Percentiles rank a stretch among this genome's conserved stretches.
Evolutionary conservation across 2,888 invertebrate genomes (phyloP).

Genomic region (Pantelozetes paolii): DNA sequence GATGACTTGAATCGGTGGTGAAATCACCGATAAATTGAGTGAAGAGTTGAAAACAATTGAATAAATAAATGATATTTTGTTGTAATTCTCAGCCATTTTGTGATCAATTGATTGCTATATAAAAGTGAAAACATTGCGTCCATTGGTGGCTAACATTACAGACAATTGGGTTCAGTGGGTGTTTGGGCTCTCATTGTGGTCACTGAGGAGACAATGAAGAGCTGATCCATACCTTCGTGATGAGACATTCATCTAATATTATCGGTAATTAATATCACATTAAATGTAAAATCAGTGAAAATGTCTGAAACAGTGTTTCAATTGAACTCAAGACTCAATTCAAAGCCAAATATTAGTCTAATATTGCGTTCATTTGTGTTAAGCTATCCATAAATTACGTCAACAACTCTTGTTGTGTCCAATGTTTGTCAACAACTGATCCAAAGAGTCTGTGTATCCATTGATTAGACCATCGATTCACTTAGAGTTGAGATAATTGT

Average conservation of each 20-base stretch:
- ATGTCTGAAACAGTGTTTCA: neutral
- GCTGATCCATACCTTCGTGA: slow-evolving; percentile 21
- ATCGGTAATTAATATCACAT: neutral
- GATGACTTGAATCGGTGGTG: neutral
- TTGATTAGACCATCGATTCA: no score
- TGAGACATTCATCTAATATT: slow-evolving; percentile 25
- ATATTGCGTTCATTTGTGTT: slow-evolving; percentile 3
- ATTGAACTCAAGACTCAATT: neutral
- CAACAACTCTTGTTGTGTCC: neutral
- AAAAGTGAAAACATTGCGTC: neutral
- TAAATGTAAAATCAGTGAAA: neutral
- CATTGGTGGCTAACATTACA: neutral
- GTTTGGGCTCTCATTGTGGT: no score
- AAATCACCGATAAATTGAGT: neutral
- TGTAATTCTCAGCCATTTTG: slow-evolving; percentile 13
- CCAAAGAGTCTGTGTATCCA: no score
- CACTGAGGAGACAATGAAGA: neutral
- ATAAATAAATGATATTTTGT: neutral
- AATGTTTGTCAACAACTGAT: no score
- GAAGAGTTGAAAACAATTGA: neutral
- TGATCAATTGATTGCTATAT: neutral
- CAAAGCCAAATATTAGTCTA: neutral
- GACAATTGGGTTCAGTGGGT: no score
- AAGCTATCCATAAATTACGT: neutral
- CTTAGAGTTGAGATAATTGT: no score